Evolutionary conservation across 2,888 invertebrate genomes (phyloP).

Genomic region (Galerucella nymphaeae): DNA sequence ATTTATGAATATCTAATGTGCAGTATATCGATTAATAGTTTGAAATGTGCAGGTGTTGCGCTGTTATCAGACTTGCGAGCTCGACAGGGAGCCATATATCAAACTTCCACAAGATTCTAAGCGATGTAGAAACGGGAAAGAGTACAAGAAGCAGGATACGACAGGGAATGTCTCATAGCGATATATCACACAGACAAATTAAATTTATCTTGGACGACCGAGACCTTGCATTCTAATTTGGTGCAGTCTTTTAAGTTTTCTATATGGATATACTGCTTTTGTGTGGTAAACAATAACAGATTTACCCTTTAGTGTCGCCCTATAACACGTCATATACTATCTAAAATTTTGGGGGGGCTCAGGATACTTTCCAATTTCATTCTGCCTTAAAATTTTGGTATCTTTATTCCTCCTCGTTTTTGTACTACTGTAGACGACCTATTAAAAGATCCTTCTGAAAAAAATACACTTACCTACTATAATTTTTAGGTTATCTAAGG

Average conservation of each 20-base stretch:
- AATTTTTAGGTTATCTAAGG: no score
- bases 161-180: constrained; percentile 55
- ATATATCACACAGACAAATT: constrained; percentile 71
- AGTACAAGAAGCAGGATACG: constrained; percentile 45
- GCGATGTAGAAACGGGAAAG: constrained; percentile 60
- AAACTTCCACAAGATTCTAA: constrained; percentile 58
- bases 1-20: constrained; percentile 61
- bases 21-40: constrained; percentile 53
- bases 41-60: constrained; percentile 49
- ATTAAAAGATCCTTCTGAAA: no score
- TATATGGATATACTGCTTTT: no score
- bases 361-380: no score
- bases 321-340: no score
- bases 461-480: no score
- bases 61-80: constrained; percentile 56
- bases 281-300: no score
- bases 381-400: no score
- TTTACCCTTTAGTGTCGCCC: no score
- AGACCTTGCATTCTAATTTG: constrained; percentile 40
- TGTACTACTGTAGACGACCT: no score
- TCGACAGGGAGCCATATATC: constrained; percentile 63
- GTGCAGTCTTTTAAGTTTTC: constrained; percentile 30
- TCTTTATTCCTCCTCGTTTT: no score
- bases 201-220: constrained; percentile 66
- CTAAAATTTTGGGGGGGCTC: no score